A percentile compares a stretch with the other conserved stretches of the same genome.
These are phyloP conservation scores for Cololabis saira DNA, from an alignment of 2,113 vertebrate species.

Conservation along the genomic window DNA sequence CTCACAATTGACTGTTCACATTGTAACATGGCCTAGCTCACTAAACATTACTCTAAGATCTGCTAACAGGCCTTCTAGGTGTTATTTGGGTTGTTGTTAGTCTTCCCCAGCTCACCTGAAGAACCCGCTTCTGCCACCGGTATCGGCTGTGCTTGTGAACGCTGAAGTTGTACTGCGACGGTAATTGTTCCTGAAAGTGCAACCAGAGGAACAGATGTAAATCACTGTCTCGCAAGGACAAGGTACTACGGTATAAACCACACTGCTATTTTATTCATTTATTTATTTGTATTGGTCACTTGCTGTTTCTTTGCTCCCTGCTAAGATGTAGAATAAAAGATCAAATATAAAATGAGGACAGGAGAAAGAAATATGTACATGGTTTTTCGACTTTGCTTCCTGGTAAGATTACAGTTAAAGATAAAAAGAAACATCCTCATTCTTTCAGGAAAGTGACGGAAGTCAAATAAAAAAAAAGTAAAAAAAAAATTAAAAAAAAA, in stretches of 20 bases:
- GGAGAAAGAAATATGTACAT: too few species aligned
- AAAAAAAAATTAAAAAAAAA: too few species aligned
- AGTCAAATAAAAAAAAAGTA: background rate
- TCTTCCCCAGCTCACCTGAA: conserved; percentile 75
- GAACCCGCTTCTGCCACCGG: conserved; percentile 84
- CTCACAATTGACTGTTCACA: too few species aligned
- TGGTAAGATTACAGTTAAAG: background rate
- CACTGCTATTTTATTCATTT: conserved; percentile 6
- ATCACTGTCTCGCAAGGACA: background rate
- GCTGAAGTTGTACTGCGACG: conserved; percentile 81
- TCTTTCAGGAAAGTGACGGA: background rate
- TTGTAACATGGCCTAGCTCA: too few species aligned
- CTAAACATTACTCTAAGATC: background rate
- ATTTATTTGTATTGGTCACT: background rate
- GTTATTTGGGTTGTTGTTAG: background rate
- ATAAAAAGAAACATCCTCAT: background rate
- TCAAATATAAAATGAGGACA: too few species aligned
- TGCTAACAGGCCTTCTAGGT: background rate
- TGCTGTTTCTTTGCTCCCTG: too few species aligned
- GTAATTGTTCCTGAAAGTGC: conserved; percentile 58
- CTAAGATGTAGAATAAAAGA: too few species aligned
- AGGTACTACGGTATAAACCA: background rate
- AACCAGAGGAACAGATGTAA: background rate
- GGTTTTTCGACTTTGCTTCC: background rate
- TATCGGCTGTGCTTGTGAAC: conserved; percentile 82